phyloP scores from a whole-genome alignment of 2,113 vertebrate genomes.

The Cryptoleucopteryx plumbea region DNA sequence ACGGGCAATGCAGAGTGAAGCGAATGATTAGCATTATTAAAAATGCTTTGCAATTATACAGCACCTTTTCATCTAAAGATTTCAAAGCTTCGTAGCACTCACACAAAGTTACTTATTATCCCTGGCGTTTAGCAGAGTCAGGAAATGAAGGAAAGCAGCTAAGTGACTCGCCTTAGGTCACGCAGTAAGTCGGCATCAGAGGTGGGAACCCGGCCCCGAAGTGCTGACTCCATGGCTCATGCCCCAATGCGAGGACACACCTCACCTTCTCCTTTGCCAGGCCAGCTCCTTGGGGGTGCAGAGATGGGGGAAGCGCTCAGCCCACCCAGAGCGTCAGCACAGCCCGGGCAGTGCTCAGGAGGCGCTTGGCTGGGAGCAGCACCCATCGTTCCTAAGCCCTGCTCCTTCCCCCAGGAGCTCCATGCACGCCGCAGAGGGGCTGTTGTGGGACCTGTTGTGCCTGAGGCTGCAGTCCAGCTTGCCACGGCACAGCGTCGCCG shows the following conservation, averaged over 20 bases:
- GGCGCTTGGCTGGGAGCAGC: neutral
- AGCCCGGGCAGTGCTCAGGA: neutral
- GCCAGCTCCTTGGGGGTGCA: neutral
- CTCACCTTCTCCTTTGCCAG: neutral
- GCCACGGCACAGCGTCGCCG: neutral
- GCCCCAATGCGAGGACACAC: neutral
- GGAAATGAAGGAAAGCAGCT: constrained; percentile 17
- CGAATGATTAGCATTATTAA: constrained; percentile 31
- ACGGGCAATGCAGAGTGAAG: neutral
- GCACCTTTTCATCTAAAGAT: constrained; percentile 51
- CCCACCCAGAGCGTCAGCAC: neutral
- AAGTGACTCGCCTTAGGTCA: constrained; percentile 52
- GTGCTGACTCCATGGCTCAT: constrained; percentile 39
- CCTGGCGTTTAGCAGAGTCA: constrained; percentile 51
- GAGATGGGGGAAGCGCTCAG: neutral
- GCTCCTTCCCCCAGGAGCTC: neutral
- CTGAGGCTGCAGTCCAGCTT: neutral
- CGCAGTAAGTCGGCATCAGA: constrained; percentile 2
- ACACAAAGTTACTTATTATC: constrained; percentile 48
- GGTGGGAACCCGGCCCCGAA: constrained; percentile 21
- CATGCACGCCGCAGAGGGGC: rapidly evolving
- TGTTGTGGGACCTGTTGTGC: neutral
- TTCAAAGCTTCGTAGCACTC: constrained; percentile 26
- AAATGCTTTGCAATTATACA: constrained; percentile 39
- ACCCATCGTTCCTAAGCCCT: rapidly evolving